Conservation (phyloP, 2,113 vertebrate genomes). For the Oceanodroma tethys region DNA sequence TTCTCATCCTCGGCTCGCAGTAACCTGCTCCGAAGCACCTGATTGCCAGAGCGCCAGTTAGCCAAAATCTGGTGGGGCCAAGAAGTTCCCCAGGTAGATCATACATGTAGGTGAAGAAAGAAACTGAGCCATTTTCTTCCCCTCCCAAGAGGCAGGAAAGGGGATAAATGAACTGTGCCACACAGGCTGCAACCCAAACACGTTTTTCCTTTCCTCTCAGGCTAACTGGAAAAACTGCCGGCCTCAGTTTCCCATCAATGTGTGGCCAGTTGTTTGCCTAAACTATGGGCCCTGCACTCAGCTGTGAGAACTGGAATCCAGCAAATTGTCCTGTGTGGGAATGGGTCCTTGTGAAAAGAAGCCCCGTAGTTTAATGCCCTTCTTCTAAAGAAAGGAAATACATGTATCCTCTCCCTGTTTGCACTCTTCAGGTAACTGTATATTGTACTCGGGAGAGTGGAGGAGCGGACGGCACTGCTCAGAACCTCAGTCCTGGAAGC, state of each 20-base stretch:
- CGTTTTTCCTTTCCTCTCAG: background rate
- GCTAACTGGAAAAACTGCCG: background rate
- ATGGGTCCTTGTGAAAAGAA: background rate
- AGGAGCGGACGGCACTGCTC: background rate
- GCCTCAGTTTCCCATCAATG: background rate
- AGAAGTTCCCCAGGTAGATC: background rate
- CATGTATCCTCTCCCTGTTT: fast-evolving
- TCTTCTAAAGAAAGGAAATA: background rate
- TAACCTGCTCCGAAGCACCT: background rate
- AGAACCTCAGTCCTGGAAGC: background rate
- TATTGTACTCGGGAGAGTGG: fast-evolving
- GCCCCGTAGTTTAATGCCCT: background rate
- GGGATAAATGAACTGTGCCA: background rate
- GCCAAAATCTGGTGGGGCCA: too few relatives aligned
- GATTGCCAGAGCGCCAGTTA: background rate
- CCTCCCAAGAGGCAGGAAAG: background rate
- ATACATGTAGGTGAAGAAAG: background rate
- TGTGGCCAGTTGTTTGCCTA: fast-evolving
- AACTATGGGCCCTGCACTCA: background rate
- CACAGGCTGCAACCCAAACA: background rate
- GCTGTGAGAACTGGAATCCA: background rate
- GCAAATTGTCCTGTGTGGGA: background rate
- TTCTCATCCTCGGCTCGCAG: background rate
- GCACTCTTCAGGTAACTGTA: background rate
- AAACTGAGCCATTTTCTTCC: background rate